Evolutionary conservation across 2,113 vertebrate species (phyloP), one percentile per base, ranked within the genome.

Genomic region (Hepsetus odoe): DNA sequence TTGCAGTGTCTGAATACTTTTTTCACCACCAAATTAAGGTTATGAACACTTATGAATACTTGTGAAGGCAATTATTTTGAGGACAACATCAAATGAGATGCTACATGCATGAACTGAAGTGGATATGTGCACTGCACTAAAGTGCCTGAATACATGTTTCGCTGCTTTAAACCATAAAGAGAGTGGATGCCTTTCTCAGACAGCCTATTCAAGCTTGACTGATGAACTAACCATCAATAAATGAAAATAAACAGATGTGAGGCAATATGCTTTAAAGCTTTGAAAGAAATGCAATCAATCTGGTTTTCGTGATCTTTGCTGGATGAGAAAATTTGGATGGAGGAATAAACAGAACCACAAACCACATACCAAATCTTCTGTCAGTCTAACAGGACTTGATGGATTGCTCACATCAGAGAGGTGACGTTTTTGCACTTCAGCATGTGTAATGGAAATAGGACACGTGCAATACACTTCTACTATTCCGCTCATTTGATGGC

Each of bases 351-450:
- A 67, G 5, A 61, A 35, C n/a, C 32, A n/a, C 38, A 55, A 72
- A 55, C 68, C n/a, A n/a, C n/a, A n/a, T n/a, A n/a, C n/a, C n/a
- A n/a, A n/a, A 74, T 72, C 71, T 14, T 6, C 16, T 7, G 42
- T 40, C n/a, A 14, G n/a, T 40, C 38, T 62, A 81, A 53, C 44
- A 38, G n/a, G 61, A 30, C n/a, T 61, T 69, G 76, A 81, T 74
- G 64, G 76, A 79, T 65, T 24, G 76, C 49, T 55, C 40, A 51
- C 72, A 76, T 74, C 74, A 77, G 33, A 65, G 26, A 59, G 30
- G 35, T 72, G 79, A 75, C 66, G 35, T 74, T 72, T 53, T 75
- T 66, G 49, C 32, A n/a, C 72, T 53, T 84, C 72, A 73, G 59
- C 66, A 71, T 30, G 51, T 71, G 62, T 38, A 67, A 46, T 67